Conservation (phyloP, 2,888 invertebrate species). For the Euphydryas editha region DNA sequence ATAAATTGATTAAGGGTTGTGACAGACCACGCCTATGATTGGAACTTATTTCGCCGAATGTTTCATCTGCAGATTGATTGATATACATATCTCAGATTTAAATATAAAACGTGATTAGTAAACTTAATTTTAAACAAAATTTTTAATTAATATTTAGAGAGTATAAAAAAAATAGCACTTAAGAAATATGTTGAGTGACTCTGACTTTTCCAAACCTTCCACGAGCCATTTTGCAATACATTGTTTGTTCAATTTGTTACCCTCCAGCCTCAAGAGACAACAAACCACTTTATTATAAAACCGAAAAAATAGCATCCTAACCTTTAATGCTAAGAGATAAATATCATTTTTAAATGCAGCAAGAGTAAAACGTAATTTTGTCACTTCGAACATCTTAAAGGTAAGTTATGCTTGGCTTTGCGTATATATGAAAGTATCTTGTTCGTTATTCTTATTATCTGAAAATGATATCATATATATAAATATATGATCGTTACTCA, state of each 20-base stretch:
- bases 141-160: neutral
- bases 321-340: constrained; percentile 45
- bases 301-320: constrained; percentile 29
- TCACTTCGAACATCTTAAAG: constrained; percentile 55
- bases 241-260: constrained; percentile 79
- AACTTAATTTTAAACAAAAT: too few relatives aligned
- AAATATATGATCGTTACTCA: too few relatives aligned
- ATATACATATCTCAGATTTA: too few relatives aligned
- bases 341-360: constrained; percentile 41
- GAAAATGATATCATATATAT: too few relatives aligned
- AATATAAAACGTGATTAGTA: too few relatives aligned
- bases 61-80: too few relatives aligned
- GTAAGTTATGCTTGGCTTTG: constrained; percentile 31
- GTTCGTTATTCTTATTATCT: constrained; percentile 23
- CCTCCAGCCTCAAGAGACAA: constrained; percentile 57
- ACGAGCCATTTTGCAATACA: constrained; percentile 75
- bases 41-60: too few relatives aligned
- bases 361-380: constrained; percentile 28
- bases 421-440: constrained; percentile 46
- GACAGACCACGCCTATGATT: too few relatives aligned
- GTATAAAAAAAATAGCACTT: neutral
- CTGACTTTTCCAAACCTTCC: constrained; percentile 54
- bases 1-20: too few relatives aligned
- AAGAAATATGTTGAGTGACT: constrained; percentile 56
- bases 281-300: constrained; percentile 50